Conservation (phyloP, 2,797 vertebrate species). For the Cebuella pygmaea region DNA sequence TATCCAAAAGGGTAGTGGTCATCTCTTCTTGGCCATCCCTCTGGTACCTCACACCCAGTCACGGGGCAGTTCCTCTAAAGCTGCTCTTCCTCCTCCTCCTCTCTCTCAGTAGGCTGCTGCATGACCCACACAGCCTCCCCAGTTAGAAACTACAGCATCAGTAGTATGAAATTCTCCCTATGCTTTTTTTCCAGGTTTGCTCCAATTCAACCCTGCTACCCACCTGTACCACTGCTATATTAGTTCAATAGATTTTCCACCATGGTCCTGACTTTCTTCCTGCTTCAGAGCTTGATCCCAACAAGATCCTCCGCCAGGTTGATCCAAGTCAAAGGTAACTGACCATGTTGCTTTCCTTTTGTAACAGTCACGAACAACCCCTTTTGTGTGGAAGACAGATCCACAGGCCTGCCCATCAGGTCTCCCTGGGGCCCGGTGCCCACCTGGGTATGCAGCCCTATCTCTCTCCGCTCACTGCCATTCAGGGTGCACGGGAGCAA, state of each 20-base stretch:
- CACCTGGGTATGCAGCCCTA: neutral
- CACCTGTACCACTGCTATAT: neutral
- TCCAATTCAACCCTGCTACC: neutral
- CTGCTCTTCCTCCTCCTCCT: neutral
- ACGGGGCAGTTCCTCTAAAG: accelerated
- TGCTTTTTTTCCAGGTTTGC: neutral
- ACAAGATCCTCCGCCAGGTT: neutral
- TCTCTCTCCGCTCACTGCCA: neutral
- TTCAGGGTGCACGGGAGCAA: neutral
- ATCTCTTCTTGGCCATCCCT: neutral
- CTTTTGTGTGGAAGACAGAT: neutral
- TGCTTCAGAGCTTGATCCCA: neutral
- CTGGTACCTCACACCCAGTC: no score
- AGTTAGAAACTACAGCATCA: neutral
- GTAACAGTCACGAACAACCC: neutral
- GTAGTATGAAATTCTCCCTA: neutral
- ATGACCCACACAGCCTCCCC: neutral
- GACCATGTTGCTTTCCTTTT: neutral
- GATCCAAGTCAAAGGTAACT: neutral
- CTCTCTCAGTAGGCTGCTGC: neutral
- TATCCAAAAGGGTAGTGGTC: accelerated
- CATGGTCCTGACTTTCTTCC: neutral
- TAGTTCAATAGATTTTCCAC: neutral
- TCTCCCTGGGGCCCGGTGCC: neutral
- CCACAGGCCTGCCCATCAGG: neutral